A percentile compares a stretch with the other conserved stretches of the same genome.
phyloP scores from a whole-genome alignment of 2,888 invertebrate genomes.

The Dione juno region DNA sequence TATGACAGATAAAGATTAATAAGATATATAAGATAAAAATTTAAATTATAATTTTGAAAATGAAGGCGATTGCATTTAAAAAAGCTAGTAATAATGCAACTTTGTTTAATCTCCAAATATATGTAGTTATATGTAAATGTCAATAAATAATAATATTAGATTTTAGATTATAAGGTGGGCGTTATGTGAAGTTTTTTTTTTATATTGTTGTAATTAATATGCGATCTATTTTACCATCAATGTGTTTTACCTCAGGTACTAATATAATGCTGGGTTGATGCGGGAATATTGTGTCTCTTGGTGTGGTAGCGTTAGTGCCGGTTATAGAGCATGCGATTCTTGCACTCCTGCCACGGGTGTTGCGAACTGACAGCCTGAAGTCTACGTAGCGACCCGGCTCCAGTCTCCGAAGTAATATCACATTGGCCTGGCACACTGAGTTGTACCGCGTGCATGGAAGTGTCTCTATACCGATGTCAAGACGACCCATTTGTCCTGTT shows the following conservation, averaged over 20 bases:
- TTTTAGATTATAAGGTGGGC: too few relatives aligned
- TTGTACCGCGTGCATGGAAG: slow-evolving; percentile 93
- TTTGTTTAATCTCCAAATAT: too few relatives aligned
- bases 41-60: too few relatives aligned
- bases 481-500: slow-evolving; percentile 86
- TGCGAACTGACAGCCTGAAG: slow-evolving; percentile 88
- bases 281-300: slow-evolving; percentile 92
- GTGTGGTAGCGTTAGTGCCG: slow-evolving; percentile 92
- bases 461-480: slow-evolving; percentile 90
- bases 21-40: too few relatives aligned
- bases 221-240: neutral
- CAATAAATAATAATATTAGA: too few relatives aligned
- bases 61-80: too few relatives aligned
- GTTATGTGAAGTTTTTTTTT: too few relatives aligned
- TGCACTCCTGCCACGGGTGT: slow-evolving; percentile 90
- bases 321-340: slow-evolving; percentile 91
- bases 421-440: slow-evolving; percentile 94
- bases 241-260: slow-evolving; percentile 86
- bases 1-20: too few relatives aligned
- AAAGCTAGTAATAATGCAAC: too few relatives aligned
- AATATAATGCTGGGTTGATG: slow-evolving; percentile 90
- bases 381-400: slow-evolving; percentile 93
- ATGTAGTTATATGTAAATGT: too few relatives aligned
- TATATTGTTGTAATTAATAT: neutral
- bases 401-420: slow-evolving; percentile 89